Evolutionary conservation across 2,113 vertebrate genomes (phyloP), one percentile per base, ranked within the genome.

Genomic region (Tachysurus fulvidraco): DNA sequence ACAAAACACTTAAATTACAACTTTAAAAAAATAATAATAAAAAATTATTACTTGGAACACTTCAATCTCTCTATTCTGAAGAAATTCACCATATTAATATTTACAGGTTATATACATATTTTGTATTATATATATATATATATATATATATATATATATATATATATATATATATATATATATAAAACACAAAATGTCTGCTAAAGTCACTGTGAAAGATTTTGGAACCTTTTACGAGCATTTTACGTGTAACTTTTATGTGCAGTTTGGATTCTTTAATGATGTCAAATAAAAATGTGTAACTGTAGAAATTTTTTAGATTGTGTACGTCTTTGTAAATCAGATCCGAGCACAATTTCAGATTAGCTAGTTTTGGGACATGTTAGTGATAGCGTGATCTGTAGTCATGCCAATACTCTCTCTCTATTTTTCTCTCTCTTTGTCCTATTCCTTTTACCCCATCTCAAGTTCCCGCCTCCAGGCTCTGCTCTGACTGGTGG

Each of bases 391-490:
- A 46, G 52, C 36, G 30, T 85, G 78, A 88, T 91, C 81, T 86
- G 50, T 78, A 64, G 21, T 64, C 64, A 17, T 71, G 60, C 4
- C 52, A 36, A 36, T 36, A 36, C 86, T 83, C 23, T 80, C 46
- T 88, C 54, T 83, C 4, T 79, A 73, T 76, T 52, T 54, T 41
- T 73, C 67, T 44, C 60, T 30, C 30, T 23, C 82, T 73, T 54
- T 25, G 52, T 81, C 81, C 54, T 71, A 50, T 46, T 85, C 12
- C 23, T 81, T 85, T 30, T 86, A 21, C 0, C 0, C 28, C 71
- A 90, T 23, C 65, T 69, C 93, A 93, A 93, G 23, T 86, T 65
- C 57, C 87, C 57, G 14, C 90, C 89, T 82, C 55, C 67, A 14
- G 46, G 57, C 87, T 50, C 19, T 36, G 14, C 71, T 80, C 78